A percentile compares a stretch with the other conserved stretches of the same genome.
Evolutionary conservation across 2,888 invertebrate genomes (phyloP).

Genomic region (Ochropleura plecta): DNA sequence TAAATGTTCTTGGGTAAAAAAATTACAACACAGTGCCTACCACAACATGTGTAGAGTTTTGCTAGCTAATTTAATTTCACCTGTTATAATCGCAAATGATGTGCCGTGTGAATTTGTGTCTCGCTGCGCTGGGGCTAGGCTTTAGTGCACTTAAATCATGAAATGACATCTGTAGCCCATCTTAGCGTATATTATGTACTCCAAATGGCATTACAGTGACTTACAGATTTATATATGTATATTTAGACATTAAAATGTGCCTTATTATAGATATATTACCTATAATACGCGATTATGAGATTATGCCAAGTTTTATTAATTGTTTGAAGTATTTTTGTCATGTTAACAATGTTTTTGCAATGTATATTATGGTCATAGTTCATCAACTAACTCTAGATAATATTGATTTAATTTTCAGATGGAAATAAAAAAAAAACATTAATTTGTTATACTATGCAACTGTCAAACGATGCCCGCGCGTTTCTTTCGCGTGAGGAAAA

Average conservation of each 20-base stretch:
- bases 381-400: constrained; percentile 49
- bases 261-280: constrained; percentile 67
- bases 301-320: constrained; percentile 49
- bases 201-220: constrained; percentile 83
- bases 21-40: no score
- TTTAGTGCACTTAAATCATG: constrained; percentile 24
- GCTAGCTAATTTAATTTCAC: no score
- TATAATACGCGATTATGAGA: constrained; percentile 63
- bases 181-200: constrained; percentile 70
- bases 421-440: background rate
- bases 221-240: constrained; percentile 82
- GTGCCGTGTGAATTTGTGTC: background rate
- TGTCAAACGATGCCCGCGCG: background rate
- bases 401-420: constrained; percentile 23
- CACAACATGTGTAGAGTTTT: no score
- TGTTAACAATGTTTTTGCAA: constrained; percentile 55
- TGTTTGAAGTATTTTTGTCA: constrained; percentile 38
- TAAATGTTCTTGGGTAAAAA: no score
- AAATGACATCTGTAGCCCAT: constrained; percentile 45
- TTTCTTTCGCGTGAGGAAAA: background rate
- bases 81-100: background rate
- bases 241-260: constrained; percentile 78
- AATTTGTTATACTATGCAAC: background rate
- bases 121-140: background rate
- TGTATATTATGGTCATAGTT: constrained; percentile 63